These are phyloP conservation scores for Artibeus lituratus DNA, from an alignment of 2,797 vertebrate genomes.

Conservation along the genomic window DNA sequence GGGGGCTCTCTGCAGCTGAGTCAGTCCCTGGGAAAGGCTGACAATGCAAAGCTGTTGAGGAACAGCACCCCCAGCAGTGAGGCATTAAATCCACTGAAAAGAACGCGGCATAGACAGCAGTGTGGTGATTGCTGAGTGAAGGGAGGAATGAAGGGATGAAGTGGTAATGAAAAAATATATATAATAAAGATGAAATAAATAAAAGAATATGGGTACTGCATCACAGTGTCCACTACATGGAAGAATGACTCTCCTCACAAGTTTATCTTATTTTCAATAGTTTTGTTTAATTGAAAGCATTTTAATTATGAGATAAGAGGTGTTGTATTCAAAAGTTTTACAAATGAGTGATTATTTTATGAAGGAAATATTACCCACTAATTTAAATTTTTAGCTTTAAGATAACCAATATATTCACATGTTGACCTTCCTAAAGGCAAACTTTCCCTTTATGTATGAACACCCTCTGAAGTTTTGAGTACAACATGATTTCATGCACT, in stretches of 20 bases:
- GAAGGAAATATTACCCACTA: background rate
- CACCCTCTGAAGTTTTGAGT: background rate
- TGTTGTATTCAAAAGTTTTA: background rate
- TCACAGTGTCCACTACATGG: background rate
- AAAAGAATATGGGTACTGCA: background rate
- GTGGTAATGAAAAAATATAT: background rate
- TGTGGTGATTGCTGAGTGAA: background rate
- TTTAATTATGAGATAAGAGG: background rate
- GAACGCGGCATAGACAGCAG: background rate
- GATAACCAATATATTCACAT: background rate
- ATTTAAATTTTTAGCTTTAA: constrained; percentile 1
- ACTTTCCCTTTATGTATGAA: background rate
- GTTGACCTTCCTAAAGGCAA: background rate
- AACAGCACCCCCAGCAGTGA: background rate
- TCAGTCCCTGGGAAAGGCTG: background rate
- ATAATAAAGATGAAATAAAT: background rate
- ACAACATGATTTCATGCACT: background rate
- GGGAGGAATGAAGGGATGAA: background rate
- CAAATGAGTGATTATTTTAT: background rate
- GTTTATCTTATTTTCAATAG: background rate
- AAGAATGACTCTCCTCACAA: background rate
- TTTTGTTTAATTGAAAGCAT: background rate
- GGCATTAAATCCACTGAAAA: background rate
- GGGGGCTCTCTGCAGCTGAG: background rate
- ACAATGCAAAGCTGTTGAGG: background rate